Base-by-base conservation (phyloP, 2,797 vertebrate species). In the Lagocephalus sceleratus region DNA sequence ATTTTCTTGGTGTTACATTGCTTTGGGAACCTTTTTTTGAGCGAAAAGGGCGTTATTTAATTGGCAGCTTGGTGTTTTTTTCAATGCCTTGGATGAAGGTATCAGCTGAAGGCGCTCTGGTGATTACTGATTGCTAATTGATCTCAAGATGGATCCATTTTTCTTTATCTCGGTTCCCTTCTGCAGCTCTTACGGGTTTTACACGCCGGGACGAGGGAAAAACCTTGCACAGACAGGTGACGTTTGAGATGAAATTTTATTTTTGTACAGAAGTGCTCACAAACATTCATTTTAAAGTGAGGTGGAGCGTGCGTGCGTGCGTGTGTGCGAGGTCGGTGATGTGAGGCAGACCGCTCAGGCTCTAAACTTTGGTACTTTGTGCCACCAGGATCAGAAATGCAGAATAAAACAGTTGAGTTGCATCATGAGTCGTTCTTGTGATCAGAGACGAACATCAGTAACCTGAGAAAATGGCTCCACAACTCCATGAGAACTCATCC, bases 311-410 rank as follows among this genome's bases (percentile, higher is more conserved):
- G 75, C 71, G 29, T 47, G 50, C 45, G 26, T 26, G 26, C 9
- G 26, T 14, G 32, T 35, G 32, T 35, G 12, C 14, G 32, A 12
- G 12, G 32, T 14, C 4, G 29, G 32, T 5, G 43, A 43, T n/a
- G 59, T 61, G 66, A 61, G 64, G 55, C 53, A 42, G 63, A 47
- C 48, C 0, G 9, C 35, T 55, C n/a, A 63, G 72, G 73, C 75
- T 57, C 52, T 52, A 53, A 71, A 67, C 89, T 94, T 94, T 94
- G 93, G 92, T 95, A 93, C 16, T 7, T 22, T n/a, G 8, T 25
- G 16, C 39, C n/a, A 6, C 15, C 16, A n/a, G n/a, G 7, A 16
- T n/a, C n/a, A n/a, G n/a, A n/a, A n/a, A n/a, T 16, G 1, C n/a
- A 40, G 39, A 17, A 15, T 39, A 14, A 40, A 16, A 16, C n/a